phyloP scores from a whole-genome alignment of 2,113 vertebrate genomes.

The Dasyurus viverrinus region DNA sequence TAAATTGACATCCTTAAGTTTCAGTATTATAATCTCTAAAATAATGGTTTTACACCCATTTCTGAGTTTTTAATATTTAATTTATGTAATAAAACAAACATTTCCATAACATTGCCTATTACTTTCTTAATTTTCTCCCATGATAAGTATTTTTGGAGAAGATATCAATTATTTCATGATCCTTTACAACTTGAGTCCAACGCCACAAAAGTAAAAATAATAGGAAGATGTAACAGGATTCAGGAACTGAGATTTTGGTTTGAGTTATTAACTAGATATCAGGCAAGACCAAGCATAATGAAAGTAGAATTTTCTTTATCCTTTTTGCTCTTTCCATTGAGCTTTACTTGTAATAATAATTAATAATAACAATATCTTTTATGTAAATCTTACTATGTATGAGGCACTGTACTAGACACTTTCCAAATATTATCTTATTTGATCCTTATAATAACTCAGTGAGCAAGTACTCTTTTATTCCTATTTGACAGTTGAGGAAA shows the following conservation, averaged over 20 bases:
- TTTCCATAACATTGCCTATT: no score
- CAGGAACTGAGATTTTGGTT: neutral
- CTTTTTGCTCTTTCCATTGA: neutral
- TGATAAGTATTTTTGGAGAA: neutral
- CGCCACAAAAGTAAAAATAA: neutral
- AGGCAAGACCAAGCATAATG: neutral
- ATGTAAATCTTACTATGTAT: neutral
- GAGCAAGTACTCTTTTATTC: no score
- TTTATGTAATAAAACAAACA: no score
- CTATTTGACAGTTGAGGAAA: no score
- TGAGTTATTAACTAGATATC: neutral
- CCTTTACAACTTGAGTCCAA: neutral
- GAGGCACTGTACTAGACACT: neutral
- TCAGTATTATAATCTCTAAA: neutral
- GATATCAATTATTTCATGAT: neutral
- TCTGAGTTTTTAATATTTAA: neutral
- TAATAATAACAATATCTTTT: neutral
- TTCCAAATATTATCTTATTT: neutral
- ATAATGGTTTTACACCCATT: neutral
- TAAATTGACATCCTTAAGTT: neutral
- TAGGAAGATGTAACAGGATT: neutral
- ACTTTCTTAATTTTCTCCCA: neutral
- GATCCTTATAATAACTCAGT: no score
- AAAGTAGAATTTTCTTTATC: neutral
- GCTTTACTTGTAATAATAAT: neutral